Base-by-base conservation (phyloP, 2,888 invertebrate genomes). In the Drosophila emarginata region DNA sequence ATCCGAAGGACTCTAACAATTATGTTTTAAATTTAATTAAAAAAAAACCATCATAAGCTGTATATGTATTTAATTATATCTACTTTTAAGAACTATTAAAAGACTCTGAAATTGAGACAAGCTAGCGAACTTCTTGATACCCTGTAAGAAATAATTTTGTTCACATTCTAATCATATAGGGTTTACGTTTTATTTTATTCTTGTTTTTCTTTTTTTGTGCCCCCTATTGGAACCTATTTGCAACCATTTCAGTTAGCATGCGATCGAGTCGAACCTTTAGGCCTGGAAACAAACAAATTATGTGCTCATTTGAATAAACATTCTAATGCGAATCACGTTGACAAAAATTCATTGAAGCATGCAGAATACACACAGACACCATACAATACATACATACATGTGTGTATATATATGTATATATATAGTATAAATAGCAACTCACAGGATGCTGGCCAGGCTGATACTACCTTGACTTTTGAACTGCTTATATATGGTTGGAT, bases 241-340 rank as follows among this genome's bases (percentile, higher is more conserved):
- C 5, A 54, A 2, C 1, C 5, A 36, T 45, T 45, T 45, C 45
- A 21, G 18, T 45, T 21, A 45, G 45, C 45, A 45, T 45, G 45
- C 45, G 45, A 45, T 45, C 45, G 21, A 45, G 53, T 32, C 54
- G 32, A 36, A 32, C 18, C 54, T 63, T 68, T 80, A 61, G 5
- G 54, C 80, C 74, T 64, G 70, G 77, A 77, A 76, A 76, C 80
- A 80, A 82, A 84, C 85, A 88, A 88, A 88, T 87, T 89, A 86
- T 81, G 80, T 85, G 65, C 81, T 85, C 85, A 88, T 88, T 89
- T 85, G 78, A 88, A 87, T 88, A 83, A 76, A 79, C 82, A 88
- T 87, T 79, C 76, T 74, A 87, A 89, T 89, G 78, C 88, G 83
- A 76, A 88, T 87, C 89, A 89, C 79, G 87, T 88, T 81, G 80